Evolutionary conservation across 2,113 vertebrate species (phyloP).

Genomic region (Passerina amoena): DNA sequence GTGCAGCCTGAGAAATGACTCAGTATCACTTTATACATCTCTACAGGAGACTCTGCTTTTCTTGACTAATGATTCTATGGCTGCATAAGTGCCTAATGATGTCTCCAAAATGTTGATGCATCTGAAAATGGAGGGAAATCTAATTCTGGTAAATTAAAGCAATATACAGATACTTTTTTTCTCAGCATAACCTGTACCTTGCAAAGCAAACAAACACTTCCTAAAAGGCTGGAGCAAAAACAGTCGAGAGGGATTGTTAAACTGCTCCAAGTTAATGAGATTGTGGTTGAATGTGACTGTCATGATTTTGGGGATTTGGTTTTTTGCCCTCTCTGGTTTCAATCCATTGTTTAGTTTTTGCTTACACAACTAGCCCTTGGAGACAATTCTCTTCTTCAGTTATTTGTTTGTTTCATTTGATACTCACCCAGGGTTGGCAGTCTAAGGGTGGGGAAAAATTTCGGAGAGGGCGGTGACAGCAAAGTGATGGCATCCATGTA

Average conservation of each 20-base stretch:
- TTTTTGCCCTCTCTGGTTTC: background rate
- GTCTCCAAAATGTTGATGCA: conserved; percentile 7
- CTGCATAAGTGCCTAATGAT: background rate
- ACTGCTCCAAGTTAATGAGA: background rate
- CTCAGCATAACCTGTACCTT: background rate
- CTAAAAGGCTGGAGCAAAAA: background rate
- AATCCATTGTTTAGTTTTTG: background rate
- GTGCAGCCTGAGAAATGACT: background rate
- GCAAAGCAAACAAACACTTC: background rate
- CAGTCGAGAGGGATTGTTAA: background rate
- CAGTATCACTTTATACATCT: background rate
- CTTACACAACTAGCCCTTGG: background rate
- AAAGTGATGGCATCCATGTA: fast-evolving
- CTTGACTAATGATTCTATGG: background rate
- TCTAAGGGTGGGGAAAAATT: background rate
- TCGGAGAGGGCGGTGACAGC: background rate
- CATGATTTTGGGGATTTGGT: fast-evolving
- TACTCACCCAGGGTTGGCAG: background rate
- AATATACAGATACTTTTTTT: background rate
- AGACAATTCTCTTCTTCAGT: background rate
- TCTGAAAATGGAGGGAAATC: conserved; percentile 2
- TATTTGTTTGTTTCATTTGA: background rate
- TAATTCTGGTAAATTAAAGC: conserved; percentile 17
- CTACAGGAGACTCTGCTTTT: background rate
- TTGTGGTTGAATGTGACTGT: background rate